Evolutionary conservation across 2,797 vertebrate genomes (phyloP).

Genomic region (Scyliorhinus canicula): DNA sequence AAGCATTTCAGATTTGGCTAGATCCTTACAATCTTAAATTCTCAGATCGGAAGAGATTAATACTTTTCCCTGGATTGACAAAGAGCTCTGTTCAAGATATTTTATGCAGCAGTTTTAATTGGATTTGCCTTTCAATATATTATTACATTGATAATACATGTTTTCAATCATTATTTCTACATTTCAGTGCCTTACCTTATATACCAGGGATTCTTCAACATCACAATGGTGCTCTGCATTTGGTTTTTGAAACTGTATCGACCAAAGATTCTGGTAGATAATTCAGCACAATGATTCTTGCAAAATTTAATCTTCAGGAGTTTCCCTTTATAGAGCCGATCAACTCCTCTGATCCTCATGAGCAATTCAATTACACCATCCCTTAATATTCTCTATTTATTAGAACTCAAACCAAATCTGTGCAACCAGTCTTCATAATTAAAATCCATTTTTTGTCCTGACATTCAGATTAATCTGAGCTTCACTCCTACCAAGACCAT

Average conservation of each 20-base stretch:
- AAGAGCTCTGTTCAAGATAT: background rate
- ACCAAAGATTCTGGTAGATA: background rate
- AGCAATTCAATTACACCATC: background rate
- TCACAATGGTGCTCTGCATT: background rate
- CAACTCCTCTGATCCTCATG: background rate
- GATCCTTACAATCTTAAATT: conserved; percentile 14
- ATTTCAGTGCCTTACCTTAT: background rate
- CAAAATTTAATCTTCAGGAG: background rate
- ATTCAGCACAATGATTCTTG: background rate
- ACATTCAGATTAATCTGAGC: background rate
- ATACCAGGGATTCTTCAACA: background rate
- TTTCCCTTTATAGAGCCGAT: background rate
- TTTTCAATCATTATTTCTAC: background rate
- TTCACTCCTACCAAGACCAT: background rate
- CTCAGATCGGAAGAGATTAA: background rate
- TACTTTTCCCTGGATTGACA: background rate
- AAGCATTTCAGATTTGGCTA: background rate
- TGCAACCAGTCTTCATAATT: background rate
- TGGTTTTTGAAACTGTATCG: background rate
- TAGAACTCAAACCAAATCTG: background rate
- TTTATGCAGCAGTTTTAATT: background rate
- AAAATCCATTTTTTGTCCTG: background rate
- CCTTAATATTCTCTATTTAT: background rate
- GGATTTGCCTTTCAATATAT: background rate
- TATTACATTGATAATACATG: background rate